Evolutionary conservation across 2,113 vertebrate species (phyloP), one percentile per base, ranked within the genome.

Genomic region (Tupaia tana): DNA sequence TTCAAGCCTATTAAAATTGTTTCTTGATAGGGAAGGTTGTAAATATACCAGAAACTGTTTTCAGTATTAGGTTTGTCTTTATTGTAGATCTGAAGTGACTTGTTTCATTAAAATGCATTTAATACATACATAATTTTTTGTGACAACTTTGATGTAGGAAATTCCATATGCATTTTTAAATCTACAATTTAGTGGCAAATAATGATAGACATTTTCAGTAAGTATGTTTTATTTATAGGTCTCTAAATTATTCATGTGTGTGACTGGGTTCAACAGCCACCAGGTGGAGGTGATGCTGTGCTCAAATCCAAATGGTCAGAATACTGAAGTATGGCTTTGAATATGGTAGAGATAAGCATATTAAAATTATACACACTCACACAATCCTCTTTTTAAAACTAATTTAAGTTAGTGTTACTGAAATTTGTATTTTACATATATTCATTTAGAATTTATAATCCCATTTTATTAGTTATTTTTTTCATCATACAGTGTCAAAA

Each of bases 181-280:
- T 22, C 25, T 91, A 59, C 14, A 70, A 9, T 93, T 4, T 73
- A 89, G 86, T 69, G 20, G 90, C 6, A 22, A 70, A 54, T 52
- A 22, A 66, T 73, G 82, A 82, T 77, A 90, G n/a, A 67, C 24
- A 64, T 89, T 87, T 95, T 96, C 63, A 81, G 25, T 86, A 75
- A 54, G n/a, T 85, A 66, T 70, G 13, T 74, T 94, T 90, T 66
- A 59, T 82, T 79, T 74, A 70, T 31, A 43, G 52, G 24, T 88
- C n/a, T 92, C 24, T 91, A 63, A 90, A 88, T 85, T 90, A 34
- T 18, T 89, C 29, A 25, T 1, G 10, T 54, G 20, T 67, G 52
- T 94, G 24, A 31, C 27, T 85, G 14, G 43, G 58, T 90, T 80
- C 59, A 92, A 34, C 73, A 81, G 13, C 63, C 69, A 93, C 63